Percentiles rank a stretch among this genome's conserved stretches.
phyloP scores from a whole-genome alignment of 2,797 vertebrate genomes.

The Astyanax mexicanus region DNA sequence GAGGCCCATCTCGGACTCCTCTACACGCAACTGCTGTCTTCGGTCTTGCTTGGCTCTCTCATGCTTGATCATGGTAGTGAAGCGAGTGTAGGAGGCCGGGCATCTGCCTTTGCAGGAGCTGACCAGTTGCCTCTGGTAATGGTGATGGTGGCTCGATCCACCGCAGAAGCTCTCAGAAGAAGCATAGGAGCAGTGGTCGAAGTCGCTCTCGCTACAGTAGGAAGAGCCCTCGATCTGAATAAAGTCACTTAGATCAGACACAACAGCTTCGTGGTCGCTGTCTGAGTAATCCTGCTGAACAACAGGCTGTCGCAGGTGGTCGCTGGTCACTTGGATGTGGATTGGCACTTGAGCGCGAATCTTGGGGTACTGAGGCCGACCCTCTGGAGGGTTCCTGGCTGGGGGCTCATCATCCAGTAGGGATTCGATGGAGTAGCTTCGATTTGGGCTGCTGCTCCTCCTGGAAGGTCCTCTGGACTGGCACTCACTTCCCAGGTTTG shows the following conservation, averaged over 20 bases:
- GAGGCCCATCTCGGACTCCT: constrained; percentile 80
- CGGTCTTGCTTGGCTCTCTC: constrained; percentile 85
- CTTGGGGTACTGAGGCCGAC: constrained; percentile 64
- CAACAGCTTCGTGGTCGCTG: constrained; percentile 83
- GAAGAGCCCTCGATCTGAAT: constrained; percentile 87
- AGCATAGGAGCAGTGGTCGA: constrained; percentile 85
- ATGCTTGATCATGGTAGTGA: constrained; percentile 88
- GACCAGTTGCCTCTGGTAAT: constrained; percentile 80
- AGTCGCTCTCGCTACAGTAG: constrained; percentile 87
- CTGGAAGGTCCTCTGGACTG: constrained; percentile 69
- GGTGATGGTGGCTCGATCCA: constrained; percentile 75
- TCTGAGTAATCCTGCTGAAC: constrained; percentile 79
- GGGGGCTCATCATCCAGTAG: constrained; percentile 81
- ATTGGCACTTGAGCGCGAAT: constrained; percentile 80
- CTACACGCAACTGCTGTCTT: constrained; percentile 70
- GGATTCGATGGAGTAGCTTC: constrained; percentile 85
- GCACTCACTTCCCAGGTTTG: constrained; percentile 80
- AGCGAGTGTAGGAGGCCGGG: constrained; percentile 87
- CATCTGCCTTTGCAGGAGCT: constrained; percentile 88
- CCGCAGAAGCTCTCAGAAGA: constrained; percentile 87
- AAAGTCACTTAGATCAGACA: constrained; percentile 86
- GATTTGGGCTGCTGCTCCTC: constrained; percentile 70
- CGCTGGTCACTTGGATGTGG: constrained; percentile 83
- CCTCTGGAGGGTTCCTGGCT: constrained; percentile 73
- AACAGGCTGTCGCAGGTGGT: constrained; percentile 63